Base-by-base conservation (phyloP, 2,888 invertebrate genomes). In the Vanessa cardui region DNA sequence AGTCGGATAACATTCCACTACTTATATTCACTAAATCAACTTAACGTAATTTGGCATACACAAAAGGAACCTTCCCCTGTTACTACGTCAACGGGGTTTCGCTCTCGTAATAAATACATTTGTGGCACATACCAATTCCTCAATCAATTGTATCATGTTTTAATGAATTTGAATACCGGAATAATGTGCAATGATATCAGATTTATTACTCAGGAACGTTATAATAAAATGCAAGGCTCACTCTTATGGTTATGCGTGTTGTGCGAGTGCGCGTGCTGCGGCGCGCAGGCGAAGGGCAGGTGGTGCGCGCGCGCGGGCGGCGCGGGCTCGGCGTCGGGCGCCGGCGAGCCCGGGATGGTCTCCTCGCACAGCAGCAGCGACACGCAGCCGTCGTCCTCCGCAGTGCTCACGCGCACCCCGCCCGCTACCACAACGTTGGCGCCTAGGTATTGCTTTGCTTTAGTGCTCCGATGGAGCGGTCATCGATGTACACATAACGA, bases 331-430 rank as follows among this genome's bases (percentile, higher is more conserved):
- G 85, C 81, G 80, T 95, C 94, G 0, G 97, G 96, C 58, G 96
- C 96, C 6, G 98, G 98, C 82, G 97, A 97, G 26, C 97, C 96
- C 0, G 98, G 98, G 81, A 98, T 97, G 33, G 97, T 97, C 88
- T 98, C 98, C 83, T 97, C 97, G 84, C 98, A 98, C 15, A 97
- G 88, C 74, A 98, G 84, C 71, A 97, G 89, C 64, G 96, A 96
- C 74, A 95, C 95, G 75, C 94, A 94, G 73, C 95, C 95, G 84
- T 96, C 96, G 49, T 94, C 89, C 74, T 92, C 80, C 66, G 39
- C 39, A 39, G 39, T 18, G 62, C 65, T 63, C 45, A 52, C 33
- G 54, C 62, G 20, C 56, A 63, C 31, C 58, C 70, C 54, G 73
- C 76, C 78, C n/a, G 87, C 87, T 9, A 87, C 87, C 16, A 87